Evolutionary conservation across 2,113 vertebrate genomes (phyloP).

Genomic region (Porphyrio hochstetteri): DNA sequence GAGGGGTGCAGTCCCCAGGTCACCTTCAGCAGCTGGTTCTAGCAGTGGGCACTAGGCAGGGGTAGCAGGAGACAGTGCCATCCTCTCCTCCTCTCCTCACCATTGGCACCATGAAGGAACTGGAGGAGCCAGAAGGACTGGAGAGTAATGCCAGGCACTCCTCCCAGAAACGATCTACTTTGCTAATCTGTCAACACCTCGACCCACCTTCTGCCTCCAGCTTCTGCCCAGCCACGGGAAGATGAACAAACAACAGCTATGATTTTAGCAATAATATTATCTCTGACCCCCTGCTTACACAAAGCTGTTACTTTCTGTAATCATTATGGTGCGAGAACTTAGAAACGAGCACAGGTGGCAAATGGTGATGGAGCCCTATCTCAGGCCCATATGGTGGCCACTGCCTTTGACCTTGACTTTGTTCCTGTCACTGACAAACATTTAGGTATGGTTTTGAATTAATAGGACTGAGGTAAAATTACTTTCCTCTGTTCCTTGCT

Average conservation of each 20-base stretch:
- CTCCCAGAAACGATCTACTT: background rate
- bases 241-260: background rate
- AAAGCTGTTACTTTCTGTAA: conserved; percentile 16
- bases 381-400: background rate
- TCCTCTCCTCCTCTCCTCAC: background rate
- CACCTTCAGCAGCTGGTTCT: background rate
- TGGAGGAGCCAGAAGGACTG: background rate
- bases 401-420: conserved; percentile 13
- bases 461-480: background rate
- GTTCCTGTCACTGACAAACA: background rate
- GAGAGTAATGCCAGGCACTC: background rate
- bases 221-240: background rate
- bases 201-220: background rate
- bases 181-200: background rate
- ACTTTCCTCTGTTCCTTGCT: background rate
- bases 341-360: background rate
- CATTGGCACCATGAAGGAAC: background rate
- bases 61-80: background rate
- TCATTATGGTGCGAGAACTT: background rate
- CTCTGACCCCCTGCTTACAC: background rate
- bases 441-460: background rate
- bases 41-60: background rate
- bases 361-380: background rate
- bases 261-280: background rate
- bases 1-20: background rate